phyloP scores from a whole-genome alignment of 2,888 invertebrate genomes.

The Acheta domesticus region DNA sequence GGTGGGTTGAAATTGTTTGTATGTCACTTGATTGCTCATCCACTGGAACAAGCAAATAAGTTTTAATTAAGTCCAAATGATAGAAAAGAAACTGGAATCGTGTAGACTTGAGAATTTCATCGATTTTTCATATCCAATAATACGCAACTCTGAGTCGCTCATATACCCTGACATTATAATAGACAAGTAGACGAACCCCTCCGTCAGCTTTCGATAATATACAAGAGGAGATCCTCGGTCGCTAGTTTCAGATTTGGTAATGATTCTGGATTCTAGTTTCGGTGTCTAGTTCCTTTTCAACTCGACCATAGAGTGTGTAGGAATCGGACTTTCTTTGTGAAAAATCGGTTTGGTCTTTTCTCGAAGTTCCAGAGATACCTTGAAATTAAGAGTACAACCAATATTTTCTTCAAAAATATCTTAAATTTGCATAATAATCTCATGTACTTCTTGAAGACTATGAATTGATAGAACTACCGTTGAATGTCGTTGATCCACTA shows the following conservation, averaged over 20 bases:
- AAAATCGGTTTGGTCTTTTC: constrained; percentile 40
- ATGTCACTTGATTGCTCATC: neutral
- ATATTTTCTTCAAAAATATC: constrained; percentile 23
- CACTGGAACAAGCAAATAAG: neutral
- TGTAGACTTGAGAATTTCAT: neutral
- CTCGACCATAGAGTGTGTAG: neutral
- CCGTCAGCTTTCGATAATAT: neutral
- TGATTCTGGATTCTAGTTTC: neutral
- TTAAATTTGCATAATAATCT: neutral
- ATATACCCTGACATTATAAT: neutral
- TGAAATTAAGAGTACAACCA: constrained; percentile 37
- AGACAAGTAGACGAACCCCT: neutral
- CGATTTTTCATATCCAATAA: neutral
- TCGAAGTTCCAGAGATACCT: constrained; percentile 37
- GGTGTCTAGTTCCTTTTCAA: neutral
- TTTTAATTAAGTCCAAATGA: neutral
- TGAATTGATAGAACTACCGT: neutral
- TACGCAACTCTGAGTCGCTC: neutral
- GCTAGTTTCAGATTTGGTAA: neutral
- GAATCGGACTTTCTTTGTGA: constrained; percentile 25
- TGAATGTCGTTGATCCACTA: neutral
- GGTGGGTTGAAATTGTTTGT: neutral
- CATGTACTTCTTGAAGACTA: neutral
- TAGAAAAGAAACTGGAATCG: neutral
- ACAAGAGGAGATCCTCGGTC: neutral